These are phyloP conservation scores for Chionis minor DNA, from an alignment of 2,113 vertebrate species.

Conservation along the genomic window DNA sequence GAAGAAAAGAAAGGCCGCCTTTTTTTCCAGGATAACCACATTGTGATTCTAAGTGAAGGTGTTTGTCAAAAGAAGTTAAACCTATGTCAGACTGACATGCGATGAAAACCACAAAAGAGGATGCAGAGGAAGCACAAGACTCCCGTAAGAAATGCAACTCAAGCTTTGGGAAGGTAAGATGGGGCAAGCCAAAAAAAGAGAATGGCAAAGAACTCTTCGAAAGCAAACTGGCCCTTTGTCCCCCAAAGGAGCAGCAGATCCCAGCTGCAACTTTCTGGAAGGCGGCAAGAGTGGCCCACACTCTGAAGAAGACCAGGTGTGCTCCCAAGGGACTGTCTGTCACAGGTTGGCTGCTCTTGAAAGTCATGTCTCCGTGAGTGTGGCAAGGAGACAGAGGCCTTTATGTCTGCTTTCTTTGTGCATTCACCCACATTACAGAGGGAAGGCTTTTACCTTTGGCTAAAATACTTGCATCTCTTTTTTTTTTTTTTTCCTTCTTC, in stretches of 20 bases:
- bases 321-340: neutral
- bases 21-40: neutral
- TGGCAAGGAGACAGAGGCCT: neutral
- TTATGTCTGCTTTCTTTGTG: neutral
- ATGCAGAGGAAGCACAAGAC: neutral
- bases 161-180: neutral
- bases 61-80: neutral
- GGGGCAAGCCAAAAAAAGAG: neutral
- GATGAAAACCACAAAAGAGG: neutral
- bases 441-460: neutral
- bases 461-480: neutral
- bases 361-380: rapidly evolving
- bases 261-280: neutral
- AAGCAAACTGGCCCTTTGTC: neutral
- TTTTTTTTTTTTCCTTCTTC: neutral
- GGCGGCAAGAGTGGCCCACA: neutral
- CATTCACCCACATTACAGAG: neutral
- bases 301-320: neutral
- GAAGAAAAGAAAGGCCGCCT: neutral
- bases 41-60: neutral
- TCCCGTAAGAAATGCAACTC: neutral
- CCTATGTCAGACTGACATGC: neutral
- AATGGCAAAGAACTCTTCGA: neutral
- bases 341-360: neutral
- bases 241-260: neutral